phyloP scores from a whole-genome alignment of 2,888 invertebrate genomes.

The Muscina levida region DNA sequence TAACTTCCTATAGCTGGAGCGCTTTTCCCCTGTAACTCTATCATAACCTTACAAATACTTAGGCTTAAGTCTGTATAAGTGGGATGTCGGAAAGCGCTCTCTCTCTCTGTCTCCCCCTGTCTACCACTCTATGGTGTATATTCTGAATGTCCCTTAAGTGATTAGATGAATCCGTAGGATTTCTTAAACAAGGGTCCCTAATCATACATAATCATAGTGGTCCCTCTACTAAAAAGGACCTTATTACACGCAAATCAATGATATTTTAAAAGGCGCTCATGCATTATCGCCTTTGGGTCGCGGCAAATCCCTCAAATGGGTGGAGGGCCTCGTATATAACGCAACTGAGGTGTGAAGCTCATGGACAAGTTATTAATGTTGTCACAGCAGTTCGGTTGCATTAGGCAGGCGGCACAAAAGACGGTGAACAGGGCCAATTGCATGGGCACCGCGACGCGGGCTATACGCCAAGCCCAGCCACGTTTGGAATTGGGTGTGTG shows the following conservation, averaged over 20 bases:
- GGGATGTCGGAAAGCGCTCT: slow-evolving; percentile 20
- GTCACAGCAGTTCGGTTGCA: slow-evolving; percentile 89
- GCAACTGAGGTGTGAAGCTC: slow-evolving; percentile 87
- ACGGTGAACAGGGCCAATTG: slow-evolving; percentile 86
- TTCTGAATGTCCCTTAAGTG: slow-evolving; percentile 26
- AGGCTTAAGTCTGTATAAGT: slow-evolving; percentile 2
- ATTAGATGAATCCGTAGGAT: slow-evolving; percentile 37
- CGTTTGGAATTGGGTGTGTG: slow-evolving; percentile 65
- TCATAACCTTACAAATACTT: slow-evolving; percentile 36
- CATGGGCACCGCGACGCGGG: slow-evolving; percentile 86
- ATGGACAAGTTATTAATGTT: slow-evolving; percentile 86
- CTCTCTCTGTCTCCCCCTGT: not conserved
- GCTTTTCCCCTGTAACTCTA: slow-evolving; percentile 11
- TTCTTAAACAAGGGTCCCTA: slow-evolving; percentile 30
- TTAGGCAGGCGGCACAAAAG: slow-evolving; percentile 85
- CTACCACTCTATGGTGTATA: not conserved
- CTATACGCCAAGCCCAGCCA: slow-evolving; percentile 85
- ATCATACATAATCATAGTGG: slow-evolving; percentile 35
- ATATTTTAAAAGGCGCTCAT: slow-evolving; percentile 40
- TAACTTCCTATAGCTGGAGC: slow-evolving; percentile 35
- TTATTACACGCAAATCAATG: slow-evolving; percentile 54
- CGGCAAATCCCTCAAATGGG: slow-evolving; percentile 83
- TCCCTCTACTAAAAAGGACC: slow-evolving; percentile 59
- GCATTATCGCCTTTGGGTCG: slow-evolving; percentile 41
- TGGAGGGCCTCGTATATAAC: slow-evolving; percentile 88